Conservation (phyloP, 2,797 vertebrate species). For the Gymnothorax reevesii region DNA sequence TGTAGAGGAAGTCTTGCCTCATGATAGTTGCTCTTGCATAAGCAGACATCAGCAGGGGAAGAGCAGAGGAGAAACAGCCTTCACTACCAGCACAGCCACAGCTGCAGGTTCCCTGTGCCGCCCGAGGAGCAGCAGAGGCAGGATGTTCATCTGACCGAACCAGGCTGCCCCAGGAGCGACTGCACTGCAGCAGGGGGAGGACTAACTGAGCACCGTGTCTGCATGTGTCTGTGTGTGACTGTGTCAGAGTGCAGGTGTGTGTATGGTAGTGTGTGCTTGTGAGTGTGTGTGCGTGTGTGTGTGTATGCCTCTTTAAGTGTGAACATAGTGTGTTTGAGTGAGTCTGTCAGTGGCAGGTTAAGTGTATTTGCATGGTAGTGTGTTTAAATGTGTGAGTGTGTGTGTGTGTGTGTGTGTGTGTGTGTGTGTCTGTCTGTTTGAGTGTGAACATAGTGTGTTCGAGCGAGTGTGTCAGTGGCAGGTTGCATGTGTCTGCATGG, state of each 20-base stretch:
- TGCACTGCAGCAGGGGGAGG: background rate
- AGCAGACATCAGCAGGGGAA: background rate
- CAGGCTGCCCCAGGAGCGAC: background rate
- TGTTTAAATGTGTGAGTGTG: too few relatives aligned
- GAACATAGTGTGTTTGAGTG: constrained; percentile 3
- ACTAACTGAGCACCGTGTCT: background rate
- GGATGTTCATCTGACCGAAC: constrained; percentile 4
- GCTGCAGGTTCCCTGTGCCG: background rate
- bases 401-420: too few relatives aligned
- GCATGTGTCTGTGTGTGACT: background rate
- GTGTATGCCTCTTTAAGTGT: too few relatives aligned
- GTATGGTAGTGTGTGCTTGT: background rate
- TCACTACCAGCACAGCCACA: background rate
- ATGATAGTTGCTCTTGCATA: background rate
- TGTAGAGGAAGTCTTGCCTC: background rate
- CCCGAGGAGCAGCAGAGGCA: background rate
- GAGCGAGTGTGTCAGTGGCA: background rate
- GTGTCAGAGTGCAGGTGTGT: constrained; percentile 29
- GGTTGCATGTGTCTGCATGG: background rate
- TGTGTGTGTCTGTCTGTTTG: too few relatives aligned
- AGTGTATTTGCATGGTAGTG: too few relatives aligned
- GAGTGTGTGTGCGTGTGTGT: constrained; percentile 5
- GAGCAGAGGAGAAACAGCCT: background rate
- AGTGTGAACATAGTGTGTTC: background rate
- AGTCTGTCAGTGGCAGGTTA: too few relatives aligned